Percentiles rank a stretch among this genome's conserved stretches.
These are phyloP conservation scores for Coenonympha arcania DNA, from an alignment of 2,888 invertebrate genomes.

Conservation along the genomic window DNA sequence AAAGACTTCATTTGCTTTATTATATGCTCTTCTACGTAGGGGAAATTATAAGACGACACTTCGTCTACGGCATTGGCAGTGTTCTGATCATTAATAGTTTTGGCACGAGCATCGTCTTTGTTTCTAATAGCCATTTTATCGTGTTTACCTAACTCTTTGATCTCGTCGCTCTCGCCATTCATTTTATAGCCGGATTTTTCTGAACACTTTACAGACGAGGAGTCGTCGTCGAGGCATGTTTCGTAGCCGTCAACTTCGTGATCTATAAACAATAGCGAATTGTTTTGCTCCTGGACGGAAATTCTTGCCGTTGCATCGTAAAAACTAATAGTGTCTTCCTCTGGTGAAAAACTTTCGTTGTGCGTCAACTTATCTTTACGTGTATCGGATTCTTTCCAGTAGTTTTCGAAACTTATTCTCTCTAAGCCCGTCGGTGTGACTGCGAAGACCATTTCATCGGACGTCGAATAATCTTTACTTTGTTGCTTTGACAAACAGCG, in stretches of 20 bases:
- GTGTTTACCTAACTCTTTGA: conserved; percentile 64
- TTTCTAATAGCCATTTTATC: conserved; percentile 52
- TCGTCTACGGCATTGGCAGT: conserved; percentile 46
- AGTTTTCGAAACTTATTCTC: conserved; percentile 68
- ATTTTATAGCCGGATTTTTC: conserved; percentile 62
- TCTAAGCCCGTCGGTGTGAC: conserved; percentile 70
- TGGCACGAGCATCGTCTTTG: conserved; percentile 58
- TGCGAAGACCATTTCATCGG: conserved; percentile 72
- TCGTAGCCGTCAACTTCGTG: conserved; percentile 75
- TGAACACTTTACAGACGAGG: conserved; percentile 52
- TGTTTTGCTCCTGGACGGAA: conserved; percentile 60
- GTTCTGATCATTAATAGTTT: conserved; percentile 42
- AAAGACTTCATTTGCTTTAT: conserved; percentile 70
- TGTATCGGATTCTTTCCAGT: conserved; percentile 61
- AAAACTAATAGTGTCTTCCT: conserved; percentile 46
- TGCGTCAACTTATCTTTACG: conserved; percentile 52
- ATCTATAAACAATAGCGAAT: conserved; percentile 62
- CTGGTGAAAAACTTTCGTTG: conserved; percentile 60
- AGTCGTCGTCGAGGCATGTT: conserved; percentile 77
- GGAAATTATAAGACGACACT: conserved; percentile 45
- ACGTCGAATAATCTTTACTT: conserved; percentile 69
- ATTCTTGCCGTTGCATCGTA: conserved; percentile 51
- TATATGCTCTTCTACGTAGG: conserved; percentile 66
- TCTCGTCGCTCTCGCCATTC: conserved; percentile 50
- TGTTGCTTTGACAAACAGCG: conserved; percentile 61